phyloP scores from a whole-genome alignment of 2,113 vertebrate species.

The Myotis yumanensis region DNA sequence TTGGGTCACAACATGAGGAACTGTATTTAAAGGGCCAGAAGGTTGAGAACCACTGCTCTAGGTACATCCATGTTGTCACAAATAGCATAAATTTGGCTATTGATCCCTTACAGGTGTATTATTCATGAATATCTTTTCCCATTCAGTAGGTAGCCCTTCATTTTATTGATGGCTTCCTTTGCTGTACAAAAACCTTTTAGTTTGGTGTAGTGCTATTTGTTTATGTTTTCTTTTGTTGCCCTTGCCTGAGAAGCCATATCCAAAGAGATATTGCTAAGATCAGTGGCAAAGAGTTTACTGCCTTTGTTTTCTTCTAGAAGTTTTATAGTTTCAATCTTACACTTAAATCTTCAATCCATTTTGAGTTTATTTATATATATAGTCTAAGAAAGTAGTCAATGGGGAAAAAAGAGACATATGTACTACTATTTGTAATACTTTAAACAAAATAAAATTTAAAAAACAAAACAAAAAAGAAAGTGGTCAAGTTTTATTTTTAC shows the following conservation, averaged over 20 bases:
- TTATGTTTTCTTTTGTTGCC: background rate
- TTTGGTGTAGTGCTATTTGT: background rate
- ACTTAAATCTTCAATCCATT: background rate
- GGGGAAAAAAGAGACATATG: too few species aligned
- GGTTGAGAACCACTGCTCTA: background rate
- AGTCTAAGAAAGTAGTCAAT: background rate
- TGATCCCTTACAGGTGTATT: background rate
- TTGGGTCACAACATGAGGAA: too few species aligned
- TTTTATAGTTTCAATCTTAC: background rate
- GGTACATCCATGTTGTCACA: background rate
- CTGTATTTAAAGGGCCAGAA: too few species aligned
- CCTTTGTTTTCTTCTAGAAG: background rate
- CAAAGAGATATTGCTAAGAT: background rate
- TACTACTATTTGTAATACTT: too few species aligned
- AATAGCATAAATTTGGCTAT: background rate
- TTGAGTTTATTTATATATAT: background rate
- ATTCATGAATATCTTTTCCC: background rate
- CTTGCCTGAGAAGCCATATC: background rate
- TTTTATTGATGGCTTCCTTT: background rate
- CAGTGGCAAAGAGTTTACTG: background rate
- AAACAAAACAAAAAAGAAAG: background rate
- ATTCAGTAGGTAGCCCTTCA: background rate
- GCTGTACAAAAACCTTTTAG: background rate
- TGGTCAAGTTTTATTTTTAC: background rate
- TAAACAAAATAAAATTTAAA: too few species aligned